A percentile compares a stretch with the other conserved stretches of the same genome.
phyloP scores from a whole-genome alignment of 2,888 invertebrate genomes.

The Oxyteleia sp. region DNA sequence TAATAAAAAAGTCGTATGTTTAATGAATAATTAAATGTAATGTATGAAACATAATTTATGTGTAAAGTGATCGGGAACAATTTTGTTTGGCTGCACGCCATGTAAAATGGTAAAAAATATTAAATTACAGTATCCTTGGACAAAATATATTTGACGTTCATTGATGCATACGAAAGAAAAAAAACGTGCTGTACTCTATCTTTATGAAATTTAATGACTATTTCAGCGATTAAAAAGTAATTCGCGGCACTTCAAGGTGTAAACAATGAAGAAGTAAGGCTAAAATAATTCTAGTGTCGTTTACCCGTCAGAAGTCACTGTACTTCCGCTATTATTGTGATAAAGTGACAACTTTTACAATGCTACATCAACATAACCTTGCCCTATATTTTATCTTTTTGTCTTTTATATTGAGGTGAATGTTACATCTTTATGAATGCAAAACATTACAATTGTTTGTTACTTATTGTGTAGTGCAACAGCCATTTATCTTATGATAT shows the following conservation, averaged over 20 bases:
- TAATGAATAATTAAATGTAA: too few relatives aligned
- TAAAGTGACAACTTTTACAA: constrained; percentile 62
- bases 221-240: constrained; percentile 78
- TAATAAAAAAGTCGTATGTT: too few relatives aligned
- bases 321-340: constrained; percentile 66
- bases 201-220: constrained; percentile 76
- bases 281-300: constrained; percentile 73
- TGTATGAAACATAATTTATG: background rate
- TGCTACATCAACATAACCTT: constrained; percentile 58
- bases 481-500: background rate
- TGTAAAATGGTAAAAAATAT: constrained; percentile 42
- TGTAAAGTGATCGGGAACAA: background rate
- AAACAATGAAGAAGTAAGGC: constrained; percentile 79
- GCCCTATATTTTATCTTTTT: constrained; percentile 59
- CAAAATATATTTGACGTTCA: constrained; percentile 61
- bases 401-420: constrained; percentile 51
- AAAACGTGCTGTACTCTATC: constrained; percentile 52
- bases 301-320: constrained; percentile 65
- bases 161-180: constrained; percentile 69
- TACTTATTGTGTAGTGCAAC: constrained; percentile 19
- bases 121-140: constrained; percentile 53
- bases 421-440: constrained; percentile 66
- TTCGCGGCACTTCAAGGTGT: constrained; percentile 78
- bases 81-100: background rate
- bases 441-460: constrained; percentile 47